phyloP scores from a whole-genome alignment of 2,113 vertebrate genomes.

The Cathartes aura region DNA sequence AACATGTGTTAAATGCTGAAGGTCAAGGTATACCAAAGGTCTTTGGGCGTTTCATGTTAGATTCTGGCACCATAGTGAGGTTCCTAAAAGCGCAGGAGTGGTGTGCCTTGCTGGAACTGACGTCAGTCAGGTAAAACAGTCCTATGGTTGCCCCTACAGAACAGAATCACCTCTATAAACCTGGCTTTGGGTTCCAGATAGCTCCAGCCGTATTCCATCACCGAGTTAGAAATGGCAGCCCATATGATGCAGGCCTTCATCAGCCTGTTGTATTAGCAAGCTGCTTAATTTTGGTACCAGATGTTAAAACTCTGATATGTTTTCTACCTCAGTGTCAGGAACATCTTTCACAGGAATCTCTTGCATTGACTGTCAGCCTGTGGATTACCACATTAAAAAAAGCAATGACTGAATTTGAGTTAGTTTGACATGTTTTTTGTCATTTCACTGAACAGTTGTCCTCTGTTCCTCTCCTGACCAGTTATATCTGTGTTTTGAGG shows the following conservation, averaged over 20 bases:
- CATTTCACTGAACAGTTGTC: not conserved
- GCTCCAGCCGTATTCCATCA: not conserved
- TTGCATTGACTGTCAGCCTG: not conserved
- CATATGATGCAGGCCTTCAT: not conserved
- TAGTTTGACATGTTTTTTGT: not conserved
- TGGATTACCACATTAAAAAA: not conserved
- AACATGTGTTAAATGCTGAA: not conserved
- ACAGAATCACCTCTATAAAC: not conserved
- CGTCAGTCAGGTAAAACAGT: not conserved
- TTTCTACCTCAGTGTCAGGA: not conserved
- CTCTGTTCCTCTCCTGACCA: accelerated
- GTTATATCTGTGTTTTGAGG: not conserved
- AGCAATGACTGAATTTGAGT: not conserved
- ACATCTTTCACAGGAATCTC: not conserved
- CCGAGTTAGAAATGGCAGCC: not conserved
- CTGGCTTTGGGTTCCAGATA: not conserved
- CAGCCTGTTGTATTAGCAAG: not conserved
- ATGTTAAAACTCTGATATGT: not conserved
- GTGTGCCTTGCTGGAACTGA: not conserved
- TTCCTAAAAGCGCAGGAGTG: not conserved
- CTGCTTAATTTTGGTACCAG: not conserved
- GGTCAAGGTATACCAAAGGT: not conserved
- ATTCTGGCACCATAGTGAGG: not conserved
- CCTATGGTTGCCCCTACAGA: not conserved
- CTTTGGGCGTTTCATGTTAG: not conserved